These are phyloP conservation scores for Thamnaconus septentrionalis DNA, from an alignment of 2,113 vertebrate species.

Conservation along the genomic window DNA sequence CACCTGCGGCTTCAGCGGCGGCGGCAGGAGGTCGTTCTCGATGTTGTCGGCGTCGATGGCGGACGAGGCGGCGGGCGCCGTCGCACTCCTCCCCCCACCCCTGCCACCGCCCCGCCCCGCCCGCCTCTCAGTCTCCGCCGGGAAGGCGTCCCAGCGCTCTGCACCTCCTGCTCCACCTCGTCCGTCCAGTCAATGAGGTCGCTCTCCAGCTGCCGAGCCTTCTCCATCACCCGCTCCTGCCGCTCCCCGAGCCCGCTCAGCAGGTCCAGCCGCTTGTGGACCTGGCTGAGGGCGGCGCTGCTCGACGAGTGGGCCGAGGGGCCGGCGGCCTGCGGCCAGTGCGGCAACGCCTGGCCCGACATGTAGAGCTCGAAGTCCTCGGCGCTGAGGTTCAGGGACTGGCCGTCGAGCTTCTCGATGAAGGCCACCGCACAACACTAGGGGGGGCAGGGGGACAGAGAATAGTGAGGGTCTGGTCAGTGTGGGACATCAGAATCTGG, in stretches of 20 bases:
- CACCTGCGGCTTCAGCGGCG: constrained; percentile 90
- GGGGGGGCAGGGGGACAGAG: constrained; percentile 7
- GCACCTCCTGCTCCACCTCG: constrained; percentile 86
- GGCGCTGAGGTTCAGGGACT: constrained; percentile 90
- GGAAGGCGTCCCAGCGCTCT: constrained; percentile 84
- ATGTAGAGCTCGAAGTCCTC: constrained; percentile 96
- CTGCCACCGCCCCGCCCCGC: background rate
- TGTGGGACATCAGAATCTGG: background rate
- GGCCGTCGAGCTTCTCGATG: constrained; percentile 96
- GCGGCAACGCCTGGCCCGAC: constrained; percentile 86
- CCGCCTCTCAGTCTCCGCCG: constrained; percentile 73
- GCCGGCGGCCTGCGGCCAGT: constrained; percentile 77
- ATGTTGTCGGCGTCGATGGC: constrained; percentile 96
- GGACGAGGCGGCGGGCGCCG: constrained; percentile 65
- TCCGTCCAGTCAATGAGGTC: constrained; percentile 98
- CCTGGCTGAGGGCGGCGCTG: constrained; percentile 78
- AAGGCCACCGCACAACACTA: constrained; percentile 97
- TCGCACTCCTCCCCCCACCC: background rate
- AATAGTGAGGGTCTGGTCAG: background rate
- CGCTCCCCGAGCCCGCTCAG: constrained; percentile 84
- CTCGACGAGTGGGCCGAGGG: constrained; percentile 62
- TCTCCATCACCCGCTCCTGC: constrained; percentile 84
- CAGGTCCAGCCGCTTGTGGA: constrained; percentile 85
- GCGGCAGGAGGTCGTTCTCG: constrained; percentile 90
- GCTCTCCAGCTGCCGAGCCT: constrained; percentile 85